phyloP scores from a whole-genome alignment of 2,888 invertebrate genomes.

The Deilephila elpenor region DNA sequence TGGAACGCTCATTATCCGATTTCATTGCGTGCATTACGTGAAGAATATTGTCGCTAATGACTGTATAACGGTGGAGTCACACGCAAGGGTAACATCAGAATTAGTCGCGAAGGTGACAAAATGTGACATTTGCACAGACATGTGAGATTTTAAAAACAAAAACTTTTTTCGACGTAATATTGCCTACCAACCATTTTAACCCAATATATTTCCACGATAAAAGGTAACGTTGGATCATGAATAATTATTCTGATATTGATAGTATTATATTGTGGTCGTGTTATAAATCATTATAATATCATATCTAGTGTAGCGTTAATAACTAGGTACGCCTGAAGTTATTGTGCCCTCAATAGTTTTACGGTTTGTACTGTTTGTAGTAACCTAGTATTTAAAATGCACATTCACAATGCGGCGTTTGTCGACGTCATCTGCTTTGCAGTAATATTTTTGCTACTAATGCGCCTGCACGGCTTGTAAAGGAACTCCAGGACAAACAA shows the following conservation, averaged over 20 bases:
- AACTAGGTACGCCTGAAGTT: constrained; percentile 35
- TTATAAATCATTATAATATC: neutral
- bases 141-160: neutral
- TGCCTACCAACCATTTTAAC: too few species aligned
- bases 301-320: neutral
- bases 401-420: constrained; percentile 81
- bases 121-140: neutral
- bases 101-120: constrained; percentile 32
- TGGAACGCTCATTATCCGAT: constrained; percentile 23
- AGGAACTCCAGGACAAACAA: constrained; percentile 69
- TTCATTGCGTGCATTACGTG: constrained; percentile 25
- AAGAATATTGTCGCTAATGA: constrained; percentile 21
- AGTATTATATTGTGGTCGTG: neutral
- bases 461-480: constrained; percentile 77
- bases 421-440: constrained; percentile 83
- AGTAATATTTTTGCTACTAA: constrained; percentile 82
- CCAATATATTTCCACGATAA: too few species aligned
- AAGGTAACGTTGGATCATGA: too few species aligned
- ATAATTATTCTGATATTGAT: too few species aligned
- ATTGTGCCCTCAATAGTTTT: constrained; percentile 70
- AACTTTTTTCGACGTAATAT: too few species aligned
- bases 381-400: constrained; percentile 78
- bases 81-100: constrained; percentile 27
- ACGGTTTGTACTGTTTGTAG: constrained; percentile 61
- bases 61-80: constrained; percentile 24